Evolutionary conservation across 2,888 invertebrate genomes (phyloP), one percentile per base, ranked within the genome.

Genomic region (Empis livida): DNA sequence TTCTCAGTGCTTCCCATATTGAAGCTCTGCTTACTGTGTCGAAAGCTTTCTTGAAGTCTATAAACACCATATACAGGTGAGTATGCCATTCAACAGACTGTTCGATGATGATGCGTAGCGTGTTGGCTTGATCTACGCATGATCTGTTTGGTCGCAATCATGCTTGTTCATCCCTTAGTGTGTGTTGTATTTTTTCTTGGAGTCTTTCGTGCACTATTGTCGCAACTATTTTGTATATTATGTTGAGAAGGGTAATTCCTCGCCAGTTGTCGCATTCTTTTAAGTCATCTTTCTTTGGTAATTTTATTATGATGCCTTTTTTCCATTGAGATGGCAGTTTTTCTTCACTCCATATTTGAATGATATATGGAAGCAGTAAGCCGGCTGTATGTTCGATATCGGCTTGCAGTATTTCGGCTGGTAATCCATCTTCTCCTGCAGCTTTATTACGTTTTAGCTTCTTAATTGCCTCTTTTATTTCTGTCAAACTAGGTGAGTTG

Each of bases 11-110:
- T 47, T 44, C 17, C 49, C 51, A 53, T 20, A 52, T 37, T 45
- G 39, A 37, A 20, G 38, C 42, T 42, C 44, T 44, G 37, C 40
- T 40, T 31, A 49, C 42, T 43, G 17, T 50, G 41, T 54, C 52
- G 44, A 53, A 54, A 2, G 53, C 53, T 27, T 53, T 52, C 42
- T 52, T 37, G 10, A 54, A 23, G 38, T 54, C 52, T n/a, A 53
- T n/a, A 17, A 54, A 52, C 31, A 40, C 49, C 9, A 54, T 14
- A n/a, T 27, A 50, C 9, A 41, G 11, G 23, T 49, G 42, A 40
- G 42, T 42, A 3, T 47, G 42, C n/a, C 39, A 10, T 43, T 14
- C 16, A 15, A 42, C 13, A 31, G 30, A 46, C 41, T 50, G 51
- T 10, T 41, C 31, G 13, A 43, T 23, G 37, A 51, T 46, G 37